A percentile compares a stretch with the other conserved stretches of the same genome.
Evolutionary conservation across 2,797 vertebrate species (phyloP).

Genomic region (Eulemur albifrons): DNA sequence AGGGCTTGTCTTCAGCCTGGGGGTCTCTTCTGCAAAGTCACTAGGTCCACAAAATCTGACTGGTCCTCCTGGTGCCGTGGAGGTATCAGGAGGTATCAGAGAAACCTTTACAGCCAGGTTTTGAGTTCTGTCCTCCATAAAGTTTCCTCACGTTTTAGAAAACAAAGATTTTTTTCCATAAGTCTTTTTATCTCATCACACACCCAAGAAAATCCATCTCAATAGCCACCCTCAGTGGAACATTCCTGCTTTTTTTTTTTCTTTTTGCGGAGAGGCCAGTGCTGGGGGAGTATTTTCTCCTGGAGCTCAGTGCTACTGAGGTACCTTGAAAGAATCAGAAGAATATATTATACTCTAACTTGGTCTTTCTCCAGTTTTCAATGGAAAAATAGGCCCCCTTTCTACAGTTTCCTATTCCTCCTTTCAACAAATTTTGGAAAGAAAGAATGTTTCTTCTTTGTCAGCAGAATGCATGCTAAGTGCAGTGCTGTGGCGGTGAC

Average conservation of each 20-base stretch:
- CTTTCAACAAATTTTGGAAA: slow-evolving; percentile 56
- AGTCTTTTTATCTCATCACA: background rate
- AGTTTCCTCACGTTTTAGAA: background rate
- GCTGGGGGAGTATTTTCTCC: background rate
- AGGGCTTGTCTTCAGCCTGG: background rate
- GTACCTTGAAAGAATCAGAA: background rate
- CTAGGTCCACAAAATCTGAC: background rate
- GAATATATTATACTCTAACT: slow-evolving; percentile 27
- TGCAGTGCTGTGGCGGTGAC: background rate
- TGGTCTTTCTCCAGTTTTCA: slow-evolving; percentile 41
- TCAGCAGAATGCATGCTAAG: slow-evolving; percentile 54
- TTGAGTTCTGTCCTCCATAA: background rate
- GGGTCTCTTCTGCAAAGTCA: background rate
- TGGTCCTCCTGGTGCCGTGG: background rate
- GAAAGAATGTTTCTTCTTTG: slow-evolving; percentile 40
- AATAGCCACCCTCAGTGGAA: background rate
- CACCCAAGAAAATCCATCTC: background rate
- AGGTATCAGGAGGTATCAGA: background rate
- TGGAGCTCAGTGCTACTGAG: background rate
- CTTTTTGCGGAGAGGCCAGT: too few species aligned
- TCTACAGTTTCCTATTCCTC: slow-evolving; percentile 35
- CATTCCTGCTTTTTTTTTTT: background rate
- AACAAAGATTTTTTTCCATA: background rate
- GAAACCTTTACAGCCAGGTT: background rate
- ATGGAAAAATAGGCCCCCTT: background rate